Evolutionary conservation across 1,140 invertebrate species (phyloP).

Genomic region (Brachionus asplanchnoidis): DNA sequence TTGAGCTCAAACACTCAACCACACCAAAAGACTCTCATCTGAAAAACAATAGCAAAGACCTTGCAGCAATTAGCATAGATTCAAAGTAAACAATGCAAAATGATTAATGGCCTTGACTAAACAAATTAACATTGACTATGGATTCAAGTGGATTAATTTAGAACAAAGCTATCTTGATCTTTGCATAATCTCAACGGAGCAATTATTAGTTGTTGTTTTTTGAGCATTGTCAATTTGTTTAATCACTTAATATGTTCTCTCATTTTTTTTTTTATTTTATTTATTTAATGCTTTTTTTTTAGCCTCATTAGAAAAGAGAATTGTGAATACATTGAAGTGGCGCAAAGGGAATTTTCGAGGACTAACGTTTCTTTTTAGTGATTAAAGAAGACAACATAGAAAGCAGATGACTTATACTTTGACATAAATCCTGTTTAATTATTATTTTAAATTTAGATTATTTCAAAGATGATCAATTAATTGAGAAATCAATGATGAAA

Average conservation of each 20-base stretch:
- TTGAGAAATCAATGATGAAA: too few relatives aligned
- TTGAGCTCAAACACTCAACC: not conserved
- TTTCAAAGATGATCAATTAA: too few relatives aligned
- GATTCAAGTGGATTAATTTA: not conserved
- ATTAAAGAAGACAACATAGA: too few relatives aligned
- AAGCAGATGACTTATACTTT: too few relatives aligned
- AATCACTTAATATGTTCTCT: not conserved
- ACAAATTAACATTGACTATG: not conserved
- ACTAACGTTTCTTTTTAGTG: too few relatives aligned
- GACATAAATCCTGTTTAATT: too few relatives aligned
- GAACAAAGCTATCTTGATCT: not conserved
- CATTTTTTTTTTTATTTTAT: not conserved
- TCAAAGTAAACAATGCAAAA: not conserved
- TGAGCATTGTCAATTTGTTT: not conserved
- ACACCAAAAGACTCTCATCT: not conserved
- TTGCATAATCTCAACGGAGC: not conserved
- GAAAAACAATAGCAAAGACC: not conserved
- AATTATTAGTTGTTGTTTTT: not conserved
- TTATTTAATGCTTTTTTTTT: not conserved
- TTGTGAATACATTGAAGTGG: too few relatives aligned
- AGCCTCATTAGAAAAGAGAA: too few relatives aligned
- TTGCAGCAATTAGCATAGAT: conserved; percentile 12
- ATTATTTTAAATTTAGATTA: too few relatives aligned
- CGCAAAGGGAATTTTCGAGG: not conserved
- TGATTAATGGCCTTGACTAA: conserved; percentile 2